Conservation (phyloP, 2,888 invertebrate genomes). For the Elegia similella region DNA sequence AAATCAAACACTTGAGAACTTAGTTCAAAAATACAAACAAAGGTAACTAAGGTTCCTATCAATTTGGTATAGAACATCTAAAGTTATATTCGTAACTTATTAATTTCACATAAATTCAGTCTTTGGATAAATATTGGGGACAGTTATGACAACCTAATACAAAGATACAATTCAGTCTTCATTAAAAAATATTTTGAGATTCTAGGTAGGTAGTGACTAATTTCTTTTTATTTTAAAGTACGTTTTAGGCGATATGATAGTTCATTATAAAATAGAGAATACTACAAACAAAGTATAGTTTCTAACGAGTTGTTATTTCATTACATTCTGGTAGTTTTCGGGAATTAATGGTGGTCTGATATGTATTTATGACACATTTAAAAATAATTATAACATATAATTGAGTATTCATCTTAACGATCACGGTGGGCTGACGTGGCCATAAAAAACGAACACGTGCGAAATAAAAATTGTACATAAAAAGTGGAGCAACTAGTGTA, state of each 20-base stretch:
- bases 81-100: background rate
- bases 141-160: slow-evolving; percentile 3
- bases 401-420: background rate
- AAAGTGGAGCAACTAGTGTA: background rate
- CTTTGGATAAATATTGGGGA: slow-evolving; percentile 6
- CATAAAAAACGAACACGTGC: slow-evolving; percentile 3
- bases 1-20: background rate
- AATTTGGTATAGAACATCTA: slow-evolving; percentile 1
- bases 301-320: background rate
- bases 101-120: slow-evolving; percentile 1
- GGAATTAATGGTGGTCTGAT: background rate
- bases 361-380: background rate
- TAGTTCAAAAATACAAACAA: background rate
- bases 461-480: background rate
- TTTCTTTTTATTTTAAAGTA: background rate
- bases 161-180: slow-evolving; percentile 9
- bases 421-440: background rate
- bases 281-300: too few relatives aligned
- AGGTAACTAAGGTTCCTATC: background rate
- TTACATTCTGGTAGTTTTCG: background rate
- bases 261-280: too few relatives aligned
- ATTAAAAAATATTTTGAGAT: background rate
- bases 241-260: background rate
- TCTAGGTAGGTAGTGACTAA: background rate
- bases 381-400: background rate